phyloP scores from a whole-genome alignment of 1,140 invertebrate species.

The Hylyphantes graminicola region DNA sequence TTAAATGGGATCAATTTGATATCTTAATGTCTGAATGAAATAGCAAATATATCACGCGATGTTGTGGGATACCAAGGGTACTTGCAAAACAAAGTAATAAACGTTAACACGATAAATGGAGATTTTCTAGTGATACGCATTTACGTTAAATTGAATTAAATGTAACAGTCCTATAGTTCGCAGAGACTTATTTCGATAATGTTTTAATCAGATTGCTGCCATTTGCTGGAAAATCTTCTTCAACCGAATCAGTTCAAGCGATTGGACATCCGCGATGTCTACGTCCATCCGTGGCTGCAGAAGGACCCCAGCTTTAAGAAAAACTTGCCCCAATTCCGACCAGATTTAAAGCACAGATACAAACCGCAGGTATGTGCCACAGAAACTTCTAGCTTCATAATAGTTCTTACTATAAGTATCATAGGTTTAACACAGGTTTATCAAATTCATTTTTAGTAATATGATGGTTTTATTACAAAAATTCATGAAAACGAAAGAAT shows the following conservation, averaged over 20 bases:
- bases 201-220: constrained; percentile 15
- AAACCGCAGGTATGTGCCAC: not conserved
- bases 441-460: not conserved
- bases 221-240: constrained; percentile 23
- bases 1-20: too few species aligned
- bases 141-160: too few species aligned
- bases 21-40: too few species aligned
- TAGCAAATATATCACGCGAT: too few species aligned
- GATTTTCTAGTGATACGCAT: too few species aligned
- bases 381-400: not conserved
- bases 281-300: constrained; percentile 2
- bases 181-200: not conserved
- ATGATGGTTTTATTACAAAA: not conserved
- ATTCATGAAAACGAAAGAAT: not conserved
- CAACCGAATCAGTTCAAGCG: constrained; percentile 37
- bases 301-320: constrained; percentile 7
- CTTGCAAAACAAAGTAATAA: too few species aligned
- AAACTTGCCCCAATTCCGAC: constrained; percentile 12
- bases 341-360: constrained; percentile 19
- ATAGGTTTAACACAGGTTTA: not conserved
- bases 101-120: too few species aligned
- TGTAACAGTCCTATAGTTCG: not conserved
- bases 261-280: not conserved
- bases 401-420: not conserved
- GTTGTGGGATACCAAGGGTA: too few species aligned